Percentiles rank a stretch among this genome's conserved stretches.
Conservation (phyloP, 2,888 invertebrate species). For the Torymus auratus region DNA sequence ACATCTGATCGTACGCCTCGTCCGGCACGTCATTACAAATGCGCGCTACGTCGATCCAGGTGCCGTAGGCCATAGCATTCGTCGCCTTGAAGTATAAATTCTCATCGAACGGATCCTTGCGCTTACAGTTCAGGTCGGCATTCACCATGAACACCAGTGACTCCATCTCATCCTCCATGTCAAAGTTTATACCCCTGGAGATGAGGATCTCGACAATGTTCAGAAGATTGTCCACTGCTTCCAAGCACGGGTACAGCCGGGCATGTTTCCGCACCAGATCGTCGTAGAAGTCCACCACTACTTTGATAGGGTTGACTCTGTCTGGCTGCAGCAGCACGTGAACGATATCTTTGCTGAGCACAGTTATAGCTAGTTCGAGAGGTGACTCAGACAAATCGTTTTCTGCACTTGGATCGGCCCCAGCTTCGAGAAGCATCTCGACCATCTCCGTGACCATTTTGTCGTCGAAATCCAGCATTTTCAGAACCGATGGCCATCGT, state of each 20-base stretch:
- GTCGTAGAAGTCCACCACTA: neutral
- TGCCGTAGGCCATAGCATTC: constrained; percentile 14
- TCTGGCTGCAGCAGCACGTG: neutral
- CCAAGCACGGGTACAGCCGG: neutral
- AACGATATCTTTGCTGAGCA: neutral
- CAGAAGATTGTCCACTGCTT: neutral
- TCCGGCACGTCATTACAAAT: neutral
- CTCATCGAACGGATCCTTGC: neutral
- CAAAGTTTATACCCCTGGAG: neutral
- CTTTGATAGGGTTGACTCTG: neutral
- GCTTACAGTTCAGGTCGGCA: neutral
- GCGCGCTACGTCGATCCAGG: neutral
- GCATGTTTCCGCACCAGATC: neutral
- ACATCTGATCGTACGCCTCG: no score
- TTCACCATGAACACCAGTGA: neutral
- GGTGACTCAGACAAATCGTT: neutral
- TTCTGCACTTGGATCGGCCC: neutral
- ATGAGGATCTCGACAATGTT: neutral
- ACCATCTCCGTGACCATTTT: neutral
- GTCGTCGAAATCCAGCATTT: neutral
- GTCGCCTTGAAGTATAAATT: neutral
- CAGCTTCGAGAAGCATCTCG: neutral
- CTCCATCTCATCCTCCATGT: neutral
- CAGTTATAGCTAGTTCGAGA: neutral
- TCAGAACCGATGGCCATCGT: neutral